Conservation (phyloP, 2,888 invertebrate species). For the Phortica okadai region DNA sequence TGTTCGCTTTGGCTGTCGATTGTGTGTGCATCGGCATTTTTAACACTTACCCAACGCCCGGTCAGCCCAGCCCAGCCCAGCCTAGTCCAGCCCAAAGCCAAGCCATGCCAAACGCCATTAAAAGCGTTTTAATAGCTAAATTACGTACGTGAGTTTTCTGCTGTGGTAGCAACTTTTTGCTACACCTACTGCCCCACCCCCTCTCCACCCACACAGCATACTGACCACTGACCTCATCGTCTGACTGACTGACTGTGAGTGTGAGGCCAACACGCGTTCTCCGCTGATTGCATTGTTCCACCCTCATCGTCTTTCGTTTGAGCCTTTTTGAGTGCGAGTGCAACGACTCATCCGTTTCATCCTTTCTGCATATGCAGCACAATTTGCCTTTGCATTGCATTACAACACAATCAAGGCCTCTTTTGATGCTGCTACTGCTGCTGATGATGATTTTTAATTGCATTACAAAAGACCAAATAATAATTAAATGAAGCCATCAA, state of each 20-base stretch:
- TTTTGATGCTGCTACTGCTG: slow-evolving; percentile 47
- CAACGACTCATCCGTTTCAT: background rate
- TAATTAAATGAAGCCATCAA: slow-evolving; percentile 61
- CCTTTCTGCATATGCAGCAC: slow-evolving; percentile 59
- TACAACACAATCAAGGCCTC: slow-evolving; percentile 44
- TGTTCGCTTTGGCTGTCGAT: background rate
- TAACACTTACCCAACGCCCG: slow-evolving; percentile 23
- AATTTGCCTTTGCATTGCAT: slow-evolving; percentile 44
- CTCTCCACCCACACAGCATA: slow-evolving; percentile 36
- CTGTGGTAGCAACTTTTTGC: slow-evolving; percentile 66
- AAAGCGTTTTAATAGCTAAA: slow-evolving; percentile 69
- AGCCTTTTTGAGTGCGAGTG: background rate
- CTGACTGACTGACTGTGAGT: slow-evolving; percentile 34
- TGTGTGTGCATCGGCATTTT: slow-evolving; percentile 18
- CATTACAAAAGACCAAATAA: slow-evolving; percentile 66
- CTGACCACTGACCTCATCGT: slow-evolving; percentile 35
- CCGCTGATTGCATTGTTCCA: slow-evolving; percentile 58
- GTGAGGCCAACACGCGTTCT: slow-evolving; percentile 42
- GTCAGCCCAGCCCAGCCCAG: no score
- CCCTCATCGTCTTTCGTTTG: background rate
- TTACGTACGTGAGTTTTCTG: slow-evolving; percentile 62
- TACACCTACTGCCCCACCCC: background rate
- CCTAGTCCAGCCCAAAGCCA: slow-evolving; percentile 9
- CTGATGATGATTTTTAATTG: slow-evolving; percentile 64
- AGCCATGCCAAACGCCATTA: slow-evolving; percentile 22